Evolutionary conservation across 2,797 vertebrate species (phyloP).

Genomic region (Anas bernieri): DNA sequence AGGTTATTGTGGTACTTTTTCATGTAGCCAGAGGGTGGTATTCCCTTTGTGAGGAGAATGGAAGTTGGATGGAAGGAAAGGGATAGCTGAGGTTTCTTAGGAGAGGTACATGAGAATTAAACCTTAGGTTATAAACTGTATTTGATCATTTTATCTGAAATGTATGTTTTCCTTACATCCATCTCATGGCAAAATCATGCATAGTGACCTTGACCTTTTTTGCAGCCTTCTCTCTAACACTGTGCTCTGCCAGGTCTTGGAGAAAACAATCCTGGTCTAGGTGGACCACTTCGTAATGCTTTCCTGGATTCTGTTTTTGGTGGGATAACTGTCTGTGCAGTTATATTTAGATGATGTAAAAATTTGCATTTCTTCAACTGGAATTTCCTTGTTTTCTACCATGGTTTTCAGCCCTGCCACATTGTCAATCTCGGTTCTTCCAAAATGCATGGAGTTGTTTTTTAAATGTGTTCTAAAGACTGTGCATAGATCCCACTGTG

Average conservation of each 20-base stretch:
- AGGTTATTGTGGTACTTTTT: neutral
- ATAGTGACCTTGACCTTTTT: neutral
- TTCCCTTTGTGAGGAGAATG: neutral
- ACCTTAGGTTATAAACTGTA: neutral
- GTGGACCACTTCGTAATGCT: neutral
- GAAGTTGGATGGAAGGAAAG: neutral
- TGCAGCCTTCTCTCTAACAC: neutral
- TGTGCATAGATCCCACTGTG: neutral
- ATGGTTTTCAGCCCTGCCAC: neutral
- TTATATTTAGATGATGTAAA: neutral
- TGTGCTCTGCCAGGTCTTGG: neutral
- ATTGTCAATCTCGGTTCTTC: slow-evolving; percentile 1
- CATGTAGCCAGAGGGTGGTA: neutral
- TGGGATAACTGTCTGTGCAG: neutral
- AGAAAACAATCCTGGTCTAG: neutral
- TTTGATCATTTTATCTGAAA: neutral
- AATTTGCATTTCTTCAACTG: neutral
- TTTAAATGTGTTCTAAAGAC: neutral
- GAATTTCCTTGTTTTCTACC: slow-evolving; percentile 23
- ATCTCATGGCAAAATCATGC: neutral
- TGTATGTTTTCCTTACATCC: neutral
- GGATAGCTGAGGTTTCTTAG: neutral
- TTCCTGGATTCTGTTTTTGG: neutral
- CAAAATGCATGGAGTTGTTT: neutral
- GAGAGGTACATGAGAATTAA: neutral